These are phyloP conservation scores for Stratiolaelaps scimitus DNA, from an alignment of 1,140 invertebrate species.

Conservation along the genomic window DNA sequence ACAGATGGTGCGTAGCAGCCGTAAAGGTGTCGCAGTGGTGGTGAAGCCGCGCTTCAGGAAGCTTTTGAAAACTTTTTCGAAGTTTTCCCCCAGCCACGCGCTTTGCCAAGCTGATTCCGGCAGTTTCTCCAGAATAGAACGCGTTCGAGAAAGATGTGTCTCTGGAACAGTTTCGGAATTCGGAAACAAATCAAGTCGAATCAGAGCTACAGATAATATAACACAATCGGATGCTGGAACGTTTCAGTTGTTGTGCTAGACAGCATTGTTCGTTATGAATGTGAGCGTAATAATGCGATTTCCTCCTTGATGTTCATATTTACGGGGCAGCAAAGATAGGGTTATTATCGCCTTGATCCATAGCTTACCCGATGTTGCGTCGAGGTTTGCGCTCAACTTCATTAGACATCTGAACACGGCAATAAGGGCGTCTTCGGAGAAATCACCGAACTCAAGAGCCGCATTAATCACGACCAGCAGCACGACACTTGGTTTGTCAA, in stretches of 20 bases:
- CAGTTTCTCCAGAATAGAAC: neutral
- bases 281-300: too few relatives aligned
- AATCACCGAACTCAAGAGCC: neutral
- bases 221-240: too few relatives aligned
- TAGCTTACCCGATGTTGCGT: neutral
- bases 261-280: too few relatives aligned
- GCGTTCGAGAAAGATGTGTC: neutral
- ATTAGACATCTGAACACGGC: slow-evolving; percentile 5
- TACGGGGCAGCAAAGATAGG: too few relatives aligned
- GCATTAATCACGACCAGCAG: slow-evolving; percentile 9
- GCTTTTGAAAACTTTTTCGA: slow-evolving; percentile 6
- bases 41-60: neutral
- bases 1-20: neutral
- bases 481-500: neutral
- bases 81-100: neutral
- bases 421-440: neutral
- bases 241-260: too few relatives aligned
- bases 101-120: neutral
- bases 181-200: neutral
- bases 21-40: neutral
- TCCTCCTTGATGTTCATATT: too few relatives aligned
- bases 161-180: neutral
- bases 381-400: neutral
- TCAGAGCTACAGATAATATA: neutral
- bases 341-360: too few relatives aligned